These are phyloP conservation scores for Metalampra italica DNA, from an alignment of 2,888 invertebrate species.

Conservation along the genomic window DNA sequence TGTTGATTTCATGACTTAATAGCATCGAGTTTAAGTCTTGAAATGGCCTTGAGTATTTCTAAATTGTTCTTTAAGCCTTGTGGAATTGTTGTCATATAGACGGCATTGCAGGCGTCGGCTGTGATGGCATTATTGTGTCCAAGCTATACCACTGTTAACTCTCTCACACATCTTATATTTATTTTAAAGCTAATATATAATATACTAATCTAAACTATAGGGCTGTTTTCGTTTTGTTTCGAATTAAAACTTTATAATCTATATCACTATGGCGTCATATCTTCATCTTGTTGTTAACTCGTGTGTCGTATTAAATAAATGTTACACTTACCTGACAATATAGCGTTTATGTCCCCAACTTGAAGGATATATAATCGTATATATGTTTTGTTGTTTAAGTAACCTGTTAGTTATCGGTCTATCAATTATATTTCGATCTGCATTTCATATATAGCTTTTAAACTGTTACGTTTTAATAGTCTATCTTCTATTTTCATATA, in stretches of 20 bases:
- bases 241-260: constrained; percentile 38
- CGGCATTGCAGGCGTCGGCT: not conserved
- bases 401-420: constrained; percentile 38
- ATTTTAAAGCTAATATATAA: constrained; percentile 37
- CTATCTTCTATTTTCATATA: too few species aligned
- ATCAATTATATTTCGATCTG: constrained; percentile 34
- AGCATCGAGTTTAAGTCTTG: too few species aligned
- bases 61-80: too few species aligned
- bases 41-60: too few species aligned
- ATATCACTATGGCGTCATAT: constrained; percentile 65
- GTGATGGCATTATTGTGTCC: constrained; percentile 54
- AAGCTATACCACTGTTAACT: constrained; percentile 51
- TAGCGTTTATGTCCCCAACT: constrained; percentile 51
- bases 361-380: constrained; percentile 17
- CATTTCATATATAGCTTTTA: constrained; percentile 33
- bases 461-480: constrained; percentile 16
- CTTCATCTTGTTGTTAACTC: constrained; percentile 66
- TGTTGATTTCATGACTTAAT: too few species aligned
- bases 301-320: constrained; percentile 61
- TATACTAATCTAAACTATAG: constrained; percentile 43
- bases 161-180: constrained; percentile 39
- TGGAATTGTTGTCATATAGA: too few species aligned
- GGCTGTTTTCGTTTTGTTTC: constrained; percentile 44
- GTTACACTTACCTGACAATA: constrained; percentile 63
- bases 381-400: constrained; percentile 10